Evolutionary conservation across 2,888 invertebrate species (phyloP), one percentile per base, ranked within the genome.

Genomic region (Lobophora halterata): DNA sequence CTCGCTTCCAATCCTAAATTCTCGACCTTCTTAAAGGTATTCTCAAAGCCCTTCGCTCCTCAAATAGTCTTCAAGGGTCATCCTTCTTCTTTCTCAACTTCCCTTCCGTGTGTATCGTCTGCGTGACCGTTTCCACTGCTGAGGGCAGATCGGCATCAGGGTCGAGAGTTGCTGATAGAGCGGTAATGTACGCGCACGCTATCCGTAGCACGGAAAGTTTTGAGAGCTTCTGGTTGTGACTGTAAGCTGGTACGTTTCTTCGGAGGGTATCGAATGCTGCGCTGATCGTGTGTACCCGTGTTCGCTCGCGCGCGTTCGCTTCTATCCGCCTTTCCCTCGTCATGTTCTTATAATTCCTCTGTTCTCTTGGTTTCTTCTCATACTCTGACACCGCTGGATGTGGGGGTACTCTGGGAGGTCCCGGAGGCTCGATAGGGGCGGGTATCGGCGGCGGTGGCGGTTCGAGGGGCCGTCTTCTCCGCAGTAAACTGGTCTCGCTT

Each of bases 261-360:
- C 97, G 89, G 5, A 98, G 83, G 0, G 95, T 96, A 53, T 98
- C 97, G 71, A 97, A 98, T 0, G 97, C 97, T 0, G 97, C 97
- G 64, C 97, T 97, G 52, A 98, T 98, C 1, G 97, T 97, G 74
- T 98, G 97, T 0, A 98, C 97, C 31, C 97, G 88, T 3, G 97
- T 96, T 41, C 97, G 83, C 71, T 98, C 97, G 3, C 97, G 88
- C 0, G 97, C 97, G 68, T 98, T 98, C 0, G 97, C 97, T 71
- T 98, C 97, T 65, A 97, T 96, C 50, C 97, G 89, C 53, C 97
- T 86, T 71, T 97, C 97, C 9, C 96, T 89, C 0, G 96, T 97
- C 97, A 97, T 97, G 72, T 97, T 97, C 70, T 97, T 97, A 79
- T 97, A 97, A 72, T 97, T 97, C 49, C 96, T 89, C 64, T 95